Conservation (phyloP, 2,113 vertebrate species). For the Xiphorhynchus elegans region DNA sequence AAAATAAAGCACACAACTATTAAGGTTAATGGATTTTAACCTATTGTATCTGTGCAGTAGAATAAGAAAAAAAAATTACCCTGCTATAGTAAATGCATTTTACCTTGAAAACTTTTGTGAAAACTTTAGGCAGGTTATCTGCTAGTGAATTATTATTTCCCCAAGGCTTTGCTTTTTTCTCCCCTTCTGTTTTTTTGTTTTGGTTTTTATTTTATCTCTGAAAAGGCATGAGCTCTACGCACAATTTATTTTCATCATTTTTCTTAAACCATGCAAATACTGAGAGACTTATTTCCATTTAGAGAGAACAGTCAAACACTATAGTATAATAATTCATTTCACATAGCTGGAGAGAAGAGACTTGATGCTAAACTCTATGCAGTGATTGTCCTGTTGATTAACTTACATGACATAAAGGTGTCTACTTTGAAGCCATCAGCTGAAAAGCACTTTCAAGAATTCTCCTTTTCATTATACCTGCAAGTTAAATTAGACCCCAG, state of each 20-base stretch:
- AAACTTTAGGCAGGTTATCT: neutral
- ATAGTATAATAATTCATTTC: neutral
- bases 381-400: neutral
- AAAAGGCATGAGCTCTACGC: neutral
- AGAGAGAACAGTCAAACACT: neutral
- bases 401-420: neutral
- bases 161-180: neutral
- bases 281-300: neutral
- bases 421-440: neutral
- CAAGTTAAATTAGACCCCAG: neutral
- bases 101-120: neutral
- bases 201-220: neutral
- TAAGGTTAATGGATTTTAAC: neutral
- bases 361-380: neutral
- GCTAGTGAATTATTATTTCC: neutral
- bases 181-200: neutral
- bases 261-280: neutral
- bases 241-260: neutral
- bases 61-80: neutral
- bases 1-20: neutral
- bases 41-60: neutral
- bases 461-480: neutral
- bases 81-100: neutral
- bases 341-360: neutral
- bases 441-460: neutral